Evolutionary conservation across 2,888 invertebrate genomes (phyloP).

Genomic region (Ornithoptera alexandrae): DNA sequence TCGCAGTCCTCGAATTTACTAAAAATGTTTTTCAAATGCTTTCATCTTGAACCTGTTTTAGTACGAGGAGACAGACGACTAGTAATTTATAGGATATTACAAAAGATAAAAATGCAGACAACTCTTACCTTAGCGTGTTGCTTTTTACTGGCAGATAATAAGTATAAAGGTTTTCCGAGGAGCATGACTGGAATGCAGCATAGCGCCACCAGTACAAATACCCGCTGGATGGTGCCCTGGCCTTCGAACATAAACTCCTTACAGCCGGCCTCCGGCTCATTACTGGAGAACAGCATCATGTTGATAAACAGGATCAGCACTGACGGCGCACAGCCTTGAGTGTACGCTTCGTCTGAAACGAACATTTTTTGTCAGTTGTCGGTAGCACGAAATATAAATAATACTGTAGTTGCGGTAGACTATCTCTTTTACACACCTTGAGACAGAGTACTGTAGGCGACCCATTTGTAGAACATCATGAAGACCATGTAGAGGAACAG

Average conservation of each 20-base stretch:
- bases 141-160: constrained; percentile 75
- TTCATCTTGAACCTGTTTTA: no score
- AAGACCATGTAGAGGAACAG: constrained; percentile 95
- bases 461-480: constrained; percentile 96
- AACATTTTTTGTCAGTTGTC: background rate
- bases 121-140: constrained; percentile 52
- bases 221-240: constrained; percentile 85
- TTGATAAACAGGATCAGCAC: constrained; percentile 98
- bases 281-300: constrained; percentile 94
- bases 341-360: constrained; percentile 57
- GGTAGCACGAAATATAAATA: background rate
- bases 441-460: constrained; percentile 81
- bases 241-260: constrained; percentile 84
- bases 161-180: constrained; percentile 91
- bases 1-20: no score
- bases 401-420: background rate
- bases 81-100: background rate
- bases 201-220: constrained; percentile 88
- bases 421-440: constrained; percentile 47
- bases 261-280: constrained; percentile 68
- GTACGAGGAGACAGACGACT: no score
- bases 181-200: constrained; percentile 97
- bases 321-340: constrained; percentile 91
- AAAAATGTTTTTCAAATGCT: no score
- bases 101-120: background rate